Evolutionary conservation across 2,797 vertebrate genomes (phyloP).

Genomic region (Knipowitschia caucasica): DNA sequence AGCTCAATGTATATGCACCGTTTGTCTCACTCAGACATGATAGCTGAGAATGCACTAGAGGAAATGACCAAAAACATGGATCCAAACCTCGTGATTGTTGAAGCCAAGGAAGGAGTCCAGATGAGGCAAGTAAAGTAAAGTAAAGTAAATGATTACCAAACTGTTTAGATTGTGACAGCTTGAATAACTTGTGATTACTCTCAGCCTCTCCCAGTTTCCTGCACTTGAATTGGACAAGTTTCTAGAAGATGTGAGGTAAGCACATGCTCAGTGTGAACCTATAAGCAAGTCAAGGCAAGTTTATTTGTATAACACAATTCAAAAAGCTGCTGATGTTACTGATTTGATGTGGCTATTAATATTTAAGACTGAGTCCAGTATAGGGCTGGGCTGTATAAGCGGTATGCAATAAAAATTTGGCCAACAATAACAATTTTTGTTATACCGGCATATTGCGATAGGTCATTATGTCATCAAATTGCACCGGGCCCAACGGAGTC

Average conservation of each 20-base stretch:
- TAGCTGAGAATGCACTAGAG: slow-evolving; percentile 94
- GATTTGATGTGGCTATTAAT: no score
- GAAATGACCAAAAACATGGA: slow-evolving; percentile 98
- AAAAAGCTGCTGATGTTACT: no score
- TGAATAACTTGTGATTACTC: not conserved
- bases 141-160: not conserved
- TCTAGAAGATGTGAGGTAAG: slow-evolving; percentile 94
- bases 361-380: no score
- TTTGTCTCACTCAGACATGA: slow-evolving; percentile 80
- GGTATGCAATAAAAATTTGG: no score
- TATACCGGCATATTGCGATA: no score
- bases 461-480: no score
- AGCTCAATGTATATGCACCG: not conserved
- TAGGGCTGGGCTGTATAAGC: no score
- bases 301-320: no score
- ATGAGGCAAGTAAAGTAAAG: slow-evolving; percentile 81
- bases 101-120: slow-evolving; percentile 83
- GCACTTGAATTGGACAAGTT: slow-evolving; percentile 95
- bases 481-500: no score
- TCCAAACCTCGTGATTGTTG: slow-evolving; percentile 88
- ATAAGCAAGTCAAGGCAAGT: no score
- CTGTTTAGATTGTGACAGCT: not conserved
- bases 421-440: no score
- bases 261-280: no score
- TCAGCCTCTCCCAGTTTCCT: slow-evolving; percentile 92